Evolutionary conservation across 2,113 vertebrate genomes (phyloP).

Genomic region (Microcebus tavaratra): DNA sequence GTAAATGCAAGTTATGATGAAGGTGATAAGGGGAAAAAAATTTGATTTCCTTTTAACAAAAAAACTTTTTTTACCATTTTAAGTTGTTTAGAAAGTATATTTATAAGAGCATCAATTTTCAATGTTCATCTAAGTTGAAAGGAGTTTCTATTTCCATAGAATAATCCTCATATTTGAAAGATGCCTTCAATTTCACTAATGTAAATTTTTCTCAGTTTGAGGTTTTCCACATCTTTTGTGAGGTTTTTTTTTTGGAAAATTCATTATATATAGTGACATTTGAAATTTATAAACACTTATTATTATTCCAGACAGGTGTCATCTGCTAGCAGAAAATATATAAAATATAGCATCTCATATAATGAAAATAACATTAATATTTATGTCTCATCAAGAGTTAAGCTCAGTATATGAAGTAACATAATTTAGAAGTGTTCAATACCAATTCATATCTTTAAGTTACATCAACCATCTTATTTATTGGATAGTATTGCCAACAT

Average conservation of each 20-base stretch:
- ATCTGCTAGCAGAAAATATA: not conserved
- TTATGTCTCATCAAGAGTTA: not conserved
- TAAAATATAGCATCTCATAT: not conserved
- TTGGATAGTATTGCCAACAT: not conserved
- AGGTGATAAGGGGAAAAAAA: not conserved
- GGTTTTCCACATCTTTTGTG: not conserved
- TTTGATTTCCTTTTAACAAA: not conserved
- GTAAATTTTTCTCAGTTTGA: not conserved
- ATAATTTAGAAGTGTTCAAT: not conserved
- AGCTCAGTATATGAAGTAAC: not conserved
- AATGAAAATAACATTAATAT: slow-evolving; percentile 22
- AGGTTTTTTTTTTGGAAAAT: not conserved
- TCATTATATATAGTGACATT: not conserved
- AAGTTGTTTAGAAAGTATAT: not conserved
- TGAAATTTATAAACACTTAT: not conserved
- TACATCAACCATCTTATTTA: not conserved
- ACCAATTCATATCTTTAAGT: not conserved
- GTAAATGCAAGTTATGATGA: not conserved
- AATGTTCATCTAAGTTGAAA: not conserved
- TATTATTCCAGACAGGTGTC: not conserved
- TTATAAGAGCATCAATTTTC: not conserved
- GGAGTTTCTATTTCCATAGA: not conserved
- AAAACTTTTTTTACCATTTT: not conserved
- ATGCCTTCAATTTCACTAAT: not conserved
- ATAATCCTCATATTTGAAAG: not conserved